Base-by-base conservation (phyloP, 2,888 invertebrate genomes). In the Cephus nigrinus region DNA sequence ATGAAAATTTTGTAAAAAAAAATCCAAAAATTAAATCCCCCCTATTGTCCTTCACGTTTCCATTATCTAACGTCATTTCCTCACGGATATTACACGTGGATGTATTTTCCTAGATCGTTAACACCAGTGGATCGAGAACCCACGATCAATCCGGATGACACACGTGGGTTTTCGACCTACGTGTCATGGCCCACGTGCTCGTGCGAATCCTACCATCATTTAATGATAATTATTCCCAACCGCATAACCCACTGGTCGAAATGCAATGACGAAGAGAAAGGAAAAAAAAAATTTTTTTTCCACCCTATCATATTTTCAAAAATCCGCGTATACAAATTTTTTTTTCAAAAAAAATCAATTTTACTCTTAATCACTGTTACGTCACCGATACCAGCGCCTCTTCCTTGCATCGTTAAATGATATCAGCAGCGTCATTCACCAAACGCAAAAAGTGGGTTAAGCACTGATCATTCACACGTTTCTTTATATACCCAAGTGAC, bases 101-200 rank as follows among this genome's bases (percentile, higher is more conserved):
- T 55, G 23, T 9, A 55, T 55, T 55, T 55, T 40, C 35, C 23
- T 9, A 55, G 23, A 55, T 23, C 55, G 0, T 55, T 55, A 30
- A 15, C 30, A 15, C 5, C 15, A 31, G 71, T 71, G 31, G 4
- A 33, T 30, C 30, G 12, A 71, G 71, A 9, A 9, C 71, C 71
- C 31, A 31, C 31, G 71, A 33, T 31, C 31, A 71, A 71, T 71
- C 23, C 77, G 78, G 83, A 83, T 85, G 84, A 83, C 82, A 83
- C 84, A 78, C 80, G 84, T 83, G 80, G 83, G 84, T 80, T 83
- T 83, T 75, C 88, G 80, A 79, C 86, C 87, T 85, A 88, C 88
- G 85, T 84, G 74, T 77, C 36, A 74, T 82, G 84, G 84, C 87
- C 86, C 85, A 88, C 87, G 85, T 87, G 82, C 81, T 72, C 55